Evolutionary conservation across 2,113 vertebrate species (phyloP).

Genomic region (Petrocephalus microphthalmus): DNA sequence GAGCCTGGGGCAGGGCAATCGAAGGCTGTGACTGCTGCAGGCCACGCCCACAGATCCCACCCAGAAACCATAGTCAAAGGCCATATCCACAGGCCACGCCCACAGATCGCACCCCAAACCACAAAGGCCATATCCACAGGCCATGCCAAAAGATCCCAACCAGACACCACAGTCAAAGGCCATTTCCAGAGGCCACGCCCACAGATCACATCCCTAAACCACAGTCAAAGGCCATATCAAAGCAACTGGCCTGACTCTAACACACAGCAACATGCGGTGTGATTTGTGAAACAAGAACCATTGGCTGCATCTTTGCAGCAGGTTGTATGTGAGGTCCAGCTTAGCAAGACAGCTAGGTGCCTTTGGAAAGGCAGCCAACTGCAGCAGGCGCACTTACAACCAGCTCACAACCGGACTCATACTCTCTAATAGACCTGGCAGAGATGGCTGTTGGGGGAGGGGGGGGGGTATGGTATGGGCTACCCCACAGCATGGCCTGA

Average conservation of each 20-base stretch:
- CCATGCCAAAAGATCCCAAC: neutral
- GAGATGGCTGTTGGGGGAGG: neutral
- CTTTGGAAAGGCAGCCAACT: constrained; percentile 5
- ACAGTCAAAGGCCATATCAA: neutral
- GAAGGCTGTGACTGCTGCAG: neutral
- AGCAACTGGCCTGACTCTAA: neutral
- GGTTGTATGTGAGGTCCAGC: neutral
- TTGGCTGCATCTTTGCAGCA: neutral
- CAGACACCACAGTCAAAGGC: neutral
- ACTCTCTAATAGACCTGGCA: neutral
- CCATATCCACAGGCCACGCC: neutral
- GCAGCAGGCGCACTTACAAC: neutral
- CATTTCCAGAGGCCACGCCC: neutral
- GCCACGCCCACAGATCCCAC: neutral
- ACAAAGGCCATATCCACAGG: neutral
- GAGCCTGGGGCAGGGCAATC: neutral
- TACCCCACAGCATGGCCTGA: neutral
- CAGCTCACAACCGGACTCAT: neutral
- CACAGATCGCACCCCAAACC: neutral
- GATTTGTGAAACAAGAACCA: neutral
- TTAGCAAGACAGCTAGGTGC: neutral
- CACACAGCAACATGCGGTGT: neutral
- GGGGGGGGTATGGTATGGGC: neutral
- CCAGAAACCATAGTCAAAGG: too few species aligned
- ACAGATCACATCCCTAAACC: neutral